Base-by-base conservation (phyloP, 1,140 invertebrate genomes). In the Diplogasteroides magnus region DNA sequence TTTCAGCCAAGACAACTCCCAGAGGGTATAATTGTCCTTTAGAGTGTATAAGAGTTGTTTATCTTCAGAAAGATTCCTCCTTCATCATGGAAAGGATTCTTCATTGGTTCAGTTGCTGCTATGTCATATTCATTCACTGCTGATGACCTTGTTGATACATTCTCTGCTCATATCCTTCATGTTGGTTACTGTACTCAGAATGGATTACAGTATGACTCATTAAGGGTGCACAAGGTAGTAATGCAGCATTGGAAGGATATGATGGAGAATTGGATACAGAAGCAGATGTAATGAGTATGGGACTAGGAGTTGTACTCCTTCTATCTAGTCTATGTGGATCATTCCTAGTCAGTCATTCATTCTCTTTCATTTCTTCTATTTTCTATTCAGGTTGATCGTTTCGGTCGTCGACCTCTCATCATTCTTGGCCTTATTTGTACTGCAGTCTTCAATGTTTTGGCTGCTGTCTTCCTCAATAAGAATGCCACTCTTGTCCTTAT, bases 91-190 rank as follows among this genome's bases (percentile, higher is more conserved):
- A 73, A 75, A 61, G 74, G 74, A 1, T 73, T 75, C 55, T 0
- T 67, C 2, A 73, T 75, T 27, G 74, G 74, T 13, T 61, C 64
- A 1, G 59, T 69, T 31, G 74, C 74, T 14, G 67, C 72, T 15
- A 64, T 64, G 1, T 72, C 69, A 3, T 75, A 74, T 32, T 73
- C 74, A 0, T 75, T 75, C 73, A 75, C 74, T 23, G 74, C 37
- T 19, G 74, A 75, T 57, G 74, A 75, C 28, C 62, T 75, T 11
- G 68, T 75, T 31, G 74, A 75, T 55, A 72, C 74, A 2, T 75
- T 75, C 62, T 72, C 68, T 1, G 62, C 74, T 6, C 69, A 74
- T 19, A 75, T 75, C 23, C 60, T 75, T 2, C 56, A 56, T 6
- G 69, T 71, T 32, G 25, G 48, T 67, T 56, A 55, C 31, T 31